phyloP scores from a whole-genome alignment of 2,797 vertebrate species.

The Cryptoblepharus egeriae region DNA sequence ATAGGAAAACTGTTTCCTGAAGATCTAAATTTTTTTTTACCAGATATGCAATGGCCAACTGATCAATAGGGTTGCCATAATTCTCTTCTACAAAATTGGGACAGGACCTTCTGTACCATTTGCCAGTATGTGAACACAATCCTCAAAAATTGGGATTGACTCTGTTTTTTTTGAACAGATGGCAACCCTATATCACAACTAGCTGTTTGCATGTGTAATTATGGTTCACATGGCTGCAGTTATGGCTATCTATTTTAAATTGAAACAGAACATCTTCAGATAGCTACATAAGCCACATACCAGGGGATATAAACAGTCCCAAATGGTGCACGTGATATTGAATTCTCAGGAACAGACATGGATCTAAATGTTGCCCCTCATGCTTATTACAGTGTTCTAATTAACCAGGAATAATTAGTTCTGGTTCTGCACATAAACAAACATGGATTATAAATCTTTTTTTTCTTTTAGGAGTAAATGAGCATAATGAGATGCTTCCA shows the following conservation, averaged over 20 bases:
- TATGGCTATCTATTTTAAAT: not conserved
- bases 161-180: too few relatives aligned
- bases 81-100: too few relatives aligned
- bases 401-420: not conserved
- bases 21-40: not conserved
- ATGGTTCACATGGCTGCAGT: not conserved
- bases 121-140: too few relatives aligned
- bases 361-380: not conserved
- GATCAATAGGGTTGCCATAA: too few relatives aligned
- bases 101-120: too few relatives aligned
- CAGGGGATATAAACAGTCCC: not conserved
- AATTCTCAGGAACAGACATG: not conserved
- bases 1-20: not conserved
- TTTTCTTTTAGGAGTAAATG: not conserved
- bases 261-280: not conserved
- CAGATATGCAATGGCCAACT: not conserved
- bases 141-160: too few relatives aligned
- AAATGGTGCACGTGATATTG: not conserved
- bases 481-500: not conserved
- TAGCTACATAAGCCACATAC: not conserved
- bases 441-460: not conserved
- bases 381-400: not conserved
- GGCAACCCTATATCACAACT: not conserved
- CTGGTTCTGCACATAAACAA: not conserved
- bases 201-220: not conserved